Base-by-base conservation (phyloP, 2,113 vertebrate species). In the Manacus vitellinus region DNA sequence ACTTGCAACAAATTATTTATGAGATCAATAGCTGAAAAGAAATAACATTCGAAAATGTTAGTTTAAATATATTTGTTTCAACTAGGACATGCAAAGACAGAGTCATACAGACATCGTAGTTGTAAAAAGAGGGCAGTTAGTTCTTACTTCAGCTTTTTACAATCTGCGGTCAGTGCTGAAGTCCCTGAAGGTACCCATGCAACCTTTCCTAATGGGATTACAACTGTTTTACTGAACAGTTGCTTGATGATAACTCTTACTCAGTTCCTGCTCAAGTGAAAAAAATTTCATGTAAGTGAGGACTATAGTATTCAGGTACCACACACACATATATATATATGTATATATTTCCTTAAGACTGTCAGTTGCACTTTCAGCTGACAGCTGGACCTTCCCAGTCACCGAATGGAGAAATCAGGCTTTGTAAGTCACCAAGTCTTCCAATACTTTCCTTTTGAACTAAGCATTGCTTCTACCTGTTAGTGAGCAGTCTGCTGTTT, bases 1-100 rank as follows among this genome's bases (percentile, higher is more conserved):
- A 99, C 99, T 98, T 99, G 99, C 97, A 99, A 98, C 94, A 99
- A 98, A 98, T 99, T 99, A 98, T 99, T 99, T 96, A 99, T 99
- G 96, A 99, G 98, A 97, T 99, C 99, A 84, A 99, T 99, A 86
- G 99, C 99, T 99, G 97, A 28, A 97, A 98, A 94, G 88, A 97
- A 97, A 95, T 92, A 96, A 95, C 71, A 96, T 88, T 85, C 56
- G 55, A 91, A 88, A 59, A 86, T 41, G 30, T 92, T 54, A 95
- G n/a, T 78, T 88, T 52, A 73, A 65, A 80, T 67, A 22, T 20
- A 65, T 39, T 88, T 87, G 8, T 83, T 88, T 93, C 30, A 92
- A 31, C 16, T 30, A 56, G 22, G 37, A 56, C 22, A n/a, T 14
- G 23, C 17, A 75, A 87, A 89, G 8, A 74, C 41, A 88, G 8